Evolutionary conservation across 35 echinoderm and acorn worm genomes (phyloP).

Genomic region (Holothuria glaberrima): DNA sequence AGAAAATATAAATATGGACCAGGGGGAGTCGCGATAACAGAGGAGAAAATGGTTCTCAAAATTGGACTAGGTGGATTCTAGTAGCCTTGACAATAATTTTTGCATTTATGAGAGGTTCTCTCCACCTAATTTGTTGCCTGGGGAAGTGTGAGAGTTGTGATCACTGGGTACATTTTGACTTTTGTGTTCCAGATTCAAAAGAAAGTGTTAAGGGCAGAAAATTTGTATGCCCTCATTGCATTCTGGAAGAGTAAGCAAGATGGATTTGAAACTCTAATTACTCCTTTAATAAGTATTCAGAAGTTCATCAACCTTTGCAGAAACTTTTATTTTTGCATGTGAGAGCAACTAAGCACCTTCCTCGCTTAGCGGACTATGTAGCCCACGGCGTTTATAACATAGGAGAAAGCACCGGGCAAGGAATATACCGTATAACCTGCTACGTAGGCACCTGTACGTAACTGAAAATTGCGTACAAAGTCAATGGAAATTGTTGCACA

Average conservation of each 20-base stretch:
- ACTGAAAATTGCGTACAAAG: neutral
- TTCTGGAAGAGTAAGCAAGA: neutral
- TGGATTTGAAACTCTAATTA: neutral
- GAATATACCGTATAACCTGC: too few relatives aligned
- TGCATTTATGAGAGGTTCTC: neutral
- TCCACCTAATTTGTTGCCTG: constrained; percentile 24
- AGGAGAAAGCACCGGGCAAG: too few relatives aligned
- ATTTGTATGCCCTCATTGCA: neutral
- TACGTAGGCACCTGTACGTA: neutral
- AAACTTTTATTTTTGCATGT: neutral
- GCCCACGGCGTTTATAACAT: neutral
- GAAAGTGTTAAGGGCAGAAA: neutral
- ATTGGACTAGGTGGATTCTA: too few relatives aligned
- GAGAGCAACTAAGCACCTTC: neutral
- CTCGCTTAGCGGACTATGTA: neutral
- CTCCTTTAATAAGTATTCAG: neutral
- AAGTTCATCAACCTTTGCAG: neutral
- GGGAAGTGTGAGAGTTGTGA: neutral
- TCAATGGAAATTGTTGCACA: too few relatives aligned
- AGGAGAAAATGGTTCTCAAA: neutral
- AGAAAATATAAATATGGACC: neutral
- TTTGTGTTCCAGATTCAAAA: constrained; percentile 1
- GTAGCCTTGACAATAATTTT: neutral
- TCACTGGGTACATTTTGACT: constrained; percentile 24
- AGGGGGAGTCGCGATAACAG: neutral